Evolutionary conservation across 2,797 vertebrate genomes (phyloP).

Genomic region (Helicolenus hilgendorfi): DNA sequence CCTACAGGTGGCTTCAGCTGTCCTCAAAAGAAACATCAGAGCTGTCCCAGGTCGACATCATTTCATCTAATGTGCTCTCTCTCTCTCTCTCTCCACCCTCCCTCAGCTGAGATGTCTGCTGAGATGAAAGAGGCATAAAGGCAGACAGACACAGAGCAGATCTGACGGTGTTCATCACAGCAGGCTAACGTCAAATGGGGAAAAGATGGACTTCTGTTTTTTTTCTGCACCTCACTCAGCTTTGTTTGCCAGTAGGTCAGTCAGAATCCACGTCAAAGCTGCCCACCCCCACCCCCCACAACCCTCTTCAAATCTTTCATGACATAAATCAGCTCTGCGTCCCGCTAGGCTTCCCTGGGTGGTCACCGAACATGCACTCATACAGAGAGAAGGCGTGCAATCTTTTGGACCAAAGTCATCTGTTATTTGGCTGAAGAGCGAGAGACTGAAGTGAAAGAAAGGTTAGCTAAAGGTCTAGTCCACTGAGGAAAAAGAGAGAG

Average conservation of each 20-base stretch:
- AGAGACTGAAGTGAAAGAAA: constrained; percentile 33
- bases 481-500: constrained; percentile 35
- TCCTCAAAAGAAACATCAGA: constrained; percentile 61
- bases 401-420: constrained; percentile 29
- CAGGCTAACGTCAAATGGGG: constrained; percentile 37
- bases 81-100: constrained; percentile 9
- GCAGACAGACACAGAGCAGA: constrained; percentile 44
- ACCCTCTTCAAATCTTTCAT: constrained; percentile 8
- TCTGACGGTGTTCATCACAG: constrained; percentile 69
- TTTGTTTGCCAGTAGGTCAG: constrained; percentile 49
- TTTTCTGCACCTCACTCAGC: constrained; percentile 27
- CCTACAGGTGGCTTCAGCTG: constrained; percentile 56
- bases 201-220: constrained; percentile 49
- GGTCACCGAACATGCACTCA: background rate
- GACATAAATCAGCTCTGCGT: constrained; percentile 15
- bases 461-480: constrained; percentile 58
- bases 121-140: constrained; percentile 67
- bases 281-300: background rate
- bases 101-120: constrained; percentile 51
- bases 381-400: background rate
- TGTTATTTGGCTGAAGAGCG: constrained; percentile 27
- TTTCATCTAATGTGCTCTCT: constrained; percentile 49
- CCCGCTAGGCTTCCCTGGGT: constrained; percentile 11
- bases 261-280: constrained; percentile 30
- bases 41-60: constrained; percentile 45